Conservation (phyloP, 1,140 invertebrate species). For the Lucilia sericata region DNA sequence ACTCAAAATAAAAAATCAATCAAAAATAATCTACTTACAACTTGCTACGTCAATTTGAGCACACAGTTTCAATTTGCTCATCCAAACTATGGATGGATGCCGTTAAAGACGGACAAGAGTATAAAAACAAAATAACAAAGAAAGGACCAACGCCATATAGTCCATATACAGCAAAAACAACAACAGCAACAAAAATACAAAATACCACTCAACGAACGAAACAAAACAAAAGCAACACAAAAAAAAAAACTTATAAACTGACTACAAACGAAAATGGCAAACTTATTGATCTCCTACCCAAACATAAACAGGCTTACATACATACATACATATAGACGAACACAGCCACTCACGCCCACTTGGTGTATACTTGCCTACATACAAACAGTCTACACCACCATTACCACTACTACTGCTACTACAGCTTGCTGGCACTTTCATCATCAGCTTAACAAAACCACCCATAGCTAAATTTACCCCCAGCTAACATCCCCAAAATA, state of each 20-base stretch:
- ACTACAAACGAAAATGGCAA: slow-evolving; percentile 33
- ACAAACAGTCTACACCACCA: not conserved
- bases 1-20: slow-evolving; percentile 51
- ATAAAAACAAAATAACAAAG: not conserved
- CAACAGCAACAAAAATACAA: not conserved
- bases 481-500: slow-evolving; percentile 16
- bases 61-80: slow-evolving; percentile 35
- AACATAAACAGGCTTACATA: not conserved
- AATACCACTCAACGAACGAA: not conserved
- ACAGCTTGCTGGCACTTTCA: not conserved
- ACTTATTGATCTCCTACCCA: slow-evolving; percentile 29
- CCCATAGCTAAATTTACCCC: not conserved
- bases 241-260: not conserved
- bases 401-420: not conserved
- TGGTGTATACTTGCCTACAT: not conserved
- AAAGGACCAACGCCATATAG: not conserved
- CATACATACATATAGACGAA: not conserved
- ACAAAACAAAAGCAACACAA: not conserved
- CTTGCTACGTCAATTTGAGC: slow-evolving; percentile 37
- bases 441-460: not conserved
- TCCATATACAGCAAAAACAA: too few species aligned
- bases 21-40: slow-evolving; percentile 55
- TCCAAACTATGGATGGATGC: not conserved
- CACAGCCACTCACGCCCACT: slow-evolving; percentile 1
- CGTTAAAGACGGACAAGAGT: not conserved